Base-by-base conservation (phyloP, 2,797 vertebrate genomes). In the Columba guinea region DNA sequence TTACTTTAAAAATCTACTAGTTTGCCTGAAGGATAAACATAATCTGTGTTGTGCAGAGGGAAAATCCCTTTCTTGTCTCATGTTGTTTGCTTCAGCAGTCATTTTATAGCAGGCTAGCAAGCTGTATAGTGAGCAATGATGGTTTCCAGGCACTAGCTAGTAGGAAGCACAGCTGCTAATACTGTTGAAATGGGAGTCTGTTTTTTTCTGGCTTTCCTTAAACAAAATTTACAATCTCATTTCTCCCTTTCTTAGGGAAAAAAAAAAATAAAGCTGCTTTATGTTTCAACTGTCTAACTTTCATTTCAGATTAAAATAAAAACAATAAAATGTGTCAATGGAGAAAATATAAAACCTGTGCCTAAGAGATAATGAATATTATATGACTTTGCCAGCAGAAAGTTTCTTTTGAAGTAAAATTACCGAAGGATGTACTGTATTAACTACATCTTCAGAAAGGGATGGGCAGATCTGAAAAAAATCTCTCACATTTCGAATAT, bases 121-220 rank as follows among this genome's bases (percentile, higher is more conserved):
- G 34, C 24, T 1, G 7, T 75, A 34, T 8, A 49, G 75, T 84
- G 74, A 93, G 53, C 46, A 85, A 19, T 58, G 78, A 85, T 53
- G 23, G 46, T 92, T 95, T 92, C 89, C 87, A 96, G 93, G 75
- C 82, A 62, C 71, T 34, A 62, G 34, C 58, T 71, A 55, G 46
- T 83, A 87, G 84, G 84, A 93, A 94, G 58, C 68, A 89, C 64
- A 93, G 58, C 69, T 91, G 71, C 41, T 89, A 92, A 89, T 69
- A 83, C 51, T 34, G 32, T 48, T 89, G 73, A 92, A 95, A 87
- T 35, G 65, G 22, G 28, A 91, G 28, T 51, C 70, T 65, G 7
- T 5, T 87, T 85, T 86, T 84, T 91, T 64, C 64, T 85, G 77
- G 23, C 24, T 90, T 76, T 82, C 71, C 49, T 67, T 83, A 87